phyloP scores from a whole-genome alignment of 1,140 invertebrate genomes.

The Aphelenchoides avenae region DNA sequence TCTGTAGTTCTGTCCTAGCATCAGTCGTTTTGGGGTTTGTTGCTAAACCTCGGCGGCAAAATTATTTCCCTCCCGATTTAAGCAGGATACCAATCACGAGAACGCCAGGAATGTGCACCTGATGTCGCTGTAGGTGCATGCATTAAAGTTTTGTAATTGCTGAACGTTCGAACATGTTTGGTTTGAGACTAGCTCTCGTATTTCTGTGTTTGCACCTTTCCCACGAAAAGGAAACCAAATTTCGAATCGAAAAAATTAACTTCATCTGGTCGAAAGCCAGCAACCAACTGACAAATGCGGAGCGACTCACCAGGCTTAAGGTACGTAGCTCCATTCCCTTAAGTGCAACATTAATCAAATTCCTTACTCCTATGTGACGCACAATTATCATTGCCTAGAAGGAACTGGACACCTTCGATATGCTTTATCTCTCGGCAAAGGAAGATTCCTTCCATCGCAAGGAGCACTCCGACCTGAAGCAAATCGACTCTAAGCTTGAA shows the following conservation, averaged over 20 bases:
- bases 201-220: too few species aligned
- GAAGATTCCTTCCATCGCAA: slow-evolving; percentile 11
- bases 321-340: slow-evolving; percentile 12
- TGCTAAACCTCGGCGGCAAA: too few species aligned
- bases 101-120: too few species aligned
- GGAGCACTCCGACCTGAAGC: slow-evolving; percentile 1
- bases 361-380: not conserved
- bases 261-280: slow-evolving; percentile 30
- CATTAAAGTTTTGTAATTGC: too few species aligned
- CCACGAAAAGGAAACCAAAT: slow-evolving; percentile 19
- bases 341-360: not conserved
- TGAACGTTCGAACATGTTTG: too few species aligned
- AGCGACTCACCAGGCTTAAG: slow-evolving; percentile 13
- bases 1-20: too few species aligned
- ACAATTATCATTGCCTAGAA: slow-evolving; percentile 4
- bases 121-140: too few species aligned
- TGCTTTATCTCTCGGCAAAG: slow-evolving; percentile 6
- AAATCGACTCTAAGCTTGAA: slow-evolving; percentile 23
- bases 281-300: not conserved
- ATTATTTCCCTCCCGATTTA: too few species aligned
- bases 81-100: too few species aligned
- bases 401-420: slow-evolving; percentile 15
- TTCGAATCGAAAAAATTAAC: slow-evolving; percentile 28
- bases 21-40: too few species aligned
- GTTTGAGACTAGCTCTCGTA: too few species aligned